phyloP scores from a whole-genome alignment of 2,113 vertebrate genomes.

The Empidonax alnorum region DNA sequence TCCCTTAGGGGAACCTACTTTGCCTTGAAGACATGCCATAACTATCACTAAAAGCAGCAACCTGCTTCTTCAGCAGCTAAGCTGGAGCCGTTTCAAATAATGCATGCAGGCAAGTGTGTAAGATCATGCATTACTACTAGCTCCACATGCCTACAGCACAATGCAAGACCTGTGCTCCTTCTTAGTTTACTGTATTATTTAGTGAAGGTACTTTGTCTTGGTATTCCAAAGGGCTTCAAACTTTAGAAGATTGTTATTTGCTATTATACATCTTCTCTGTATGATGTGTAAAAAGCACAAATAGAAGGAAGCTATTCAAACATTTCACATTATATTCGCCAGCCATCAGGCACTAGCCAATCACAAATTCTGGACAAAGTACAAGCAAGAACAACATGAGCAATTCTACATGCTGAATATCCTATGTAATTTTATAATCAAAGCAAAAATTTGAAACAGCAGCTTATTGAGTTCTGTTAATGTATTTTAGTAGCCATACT shows the following conservation, averaged over 20 bases:
- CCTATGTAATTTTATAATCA: not conserved
- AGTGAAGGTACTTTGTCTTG: not conserved
- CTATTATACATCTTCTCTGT: not conserved
- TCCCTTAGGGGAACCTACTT: not conserved
- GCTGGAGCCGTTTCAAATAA: not conserved
- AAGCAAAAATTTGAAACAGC: not conserved
- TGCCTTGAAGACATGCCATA: not conserved
- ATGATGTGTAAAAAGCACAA: not conserved
- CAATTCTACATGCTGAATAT: not conserved
- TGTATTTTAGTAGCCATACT: not conserved
- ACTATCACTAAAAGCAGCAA: not conserved
- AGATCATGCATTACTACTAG: not conserved
- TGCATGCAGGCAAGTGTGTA: not conserved
- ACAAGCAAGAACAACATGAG: not conserved
- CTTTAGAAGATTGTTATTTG: not conserved
- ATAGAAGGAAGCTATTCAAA: not conserved
- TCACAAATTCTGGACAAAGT: not conserved
- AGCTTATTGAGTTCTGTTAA: not conserved
- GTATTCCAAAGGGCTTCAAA: not conserved
- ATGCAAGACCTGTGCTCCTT: not conserved
- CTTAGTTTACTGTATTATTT: slow-evolving; percentile 16
- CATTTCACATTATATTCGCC: not conserved
- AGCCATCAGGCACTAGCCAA: not conserved
- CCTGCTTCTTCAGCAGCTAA: not conserved
- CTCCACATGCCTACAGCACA: not conserved